These are phyloP conservation scores for Trididemnum miniatum DNA, from an alignment of 23 tunicate species.

Conservation along the genomic window DNA sequence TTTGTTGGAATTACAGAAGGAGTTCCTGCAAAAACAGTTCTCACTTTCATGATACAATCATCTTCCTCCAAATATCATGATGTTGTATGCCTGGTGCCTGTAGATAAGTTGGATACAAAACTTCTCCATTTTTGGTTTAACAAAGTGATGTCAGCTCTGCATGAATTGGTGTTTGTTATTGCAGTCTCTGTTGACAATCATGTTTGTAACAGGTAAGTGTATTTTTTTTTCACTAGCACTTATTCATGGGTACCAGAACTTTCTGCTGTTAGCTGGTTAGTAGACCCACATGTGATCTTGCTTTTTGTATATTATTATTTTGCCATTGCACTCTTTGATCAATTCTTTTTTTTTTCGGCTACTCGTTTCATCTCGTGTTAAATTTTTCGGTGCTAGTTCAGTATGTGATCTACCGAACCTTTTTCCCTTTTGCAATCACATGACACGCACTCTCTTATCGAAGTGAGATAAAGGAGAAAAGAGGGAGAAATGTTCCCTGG, in stretches of 20 bases:
- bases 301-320: background rate
- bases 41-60: constrained; percentile 11
- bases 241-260: background rate
- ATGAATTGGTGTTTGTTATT: constrained; percentile 6
- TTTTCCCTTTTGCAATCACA: background rate
- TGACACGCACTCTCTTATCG: background rate
- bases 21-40: constrained; percentile 3
- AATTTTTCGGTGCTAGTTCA: background rate
- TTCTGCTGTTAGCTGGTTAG: background rate
- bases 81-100: constrained; percentile 4
- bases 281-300: background rate
- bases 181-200: constrained; percentile 15
- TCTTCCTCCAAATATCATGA: background rate
- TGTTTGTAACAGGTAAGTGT: constrained; percentile 5
- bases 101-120: background rate
- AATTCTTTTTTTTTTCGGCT: background rate
- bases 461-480: background rate
- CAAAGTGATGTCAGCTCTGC: background rate
- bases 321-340: background rate
- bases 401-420: background rate
- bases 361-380: background rate
- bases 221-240: background rate
- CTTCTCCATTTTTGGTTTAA: background rate
- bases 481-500: background rate
- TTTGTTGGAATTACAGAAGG: constrained; percentile 16